These are phyloP conservation scores for Ruditapes philippinarum DNA, from an alignment of 1,140 invertebrate species.

Conservation along the genomic window DNA sequence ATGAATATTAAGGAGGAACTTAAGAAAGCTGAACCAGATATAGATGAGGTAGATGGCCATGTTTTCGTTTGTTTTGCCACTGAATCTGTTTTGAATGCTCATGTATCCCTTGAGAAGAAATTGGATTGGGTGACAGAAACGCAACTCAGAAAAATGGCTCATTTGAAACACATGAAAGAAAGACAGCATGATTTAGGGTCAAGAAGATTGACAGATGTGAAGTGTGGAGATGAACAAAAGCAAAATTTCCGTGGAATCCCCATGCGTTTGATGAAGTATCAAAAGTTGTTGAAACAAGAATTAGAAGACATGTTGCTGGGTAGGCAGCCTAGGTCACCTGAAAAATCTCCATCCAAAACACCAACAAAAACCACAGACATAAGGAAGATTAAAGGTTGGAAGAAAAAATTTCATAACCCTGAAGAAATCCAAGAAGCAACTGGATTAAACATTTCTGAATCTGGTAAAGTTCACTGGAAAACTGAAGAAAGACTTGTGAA, in stretches of 20 bases:
- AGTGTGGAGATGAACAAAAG: slow-evolving; percentile 68
- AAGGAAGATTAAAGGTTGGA: slow-evolving; percentile 84
- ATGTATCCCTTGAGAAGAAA: slow-evolving; percentile 80
- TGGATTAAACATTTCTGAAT: slow-evolving; percentile 64
- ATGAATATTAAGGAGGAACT: slow-evolving; percentile 46
- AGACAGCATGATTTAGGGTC: slow-evolving; percentile 61
- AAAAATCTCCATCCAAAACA: slow-evolving; percentile 32
- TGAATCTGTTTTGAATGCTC: slow-evolving; percentile 79
- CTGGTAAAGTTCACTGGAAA: slow-evolving; percentile 79
- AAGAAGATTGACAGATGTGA: slow-evolving; percentile 70
- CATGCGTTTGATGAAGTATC: slow-evolving; percentile 80
- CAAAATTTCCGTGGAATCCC: slow-evolving; percentile 81
- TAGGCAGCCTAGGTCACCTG: slow-evolving; percentile 53
- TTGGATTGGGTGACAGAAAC: slow-evolving; percentile 73
- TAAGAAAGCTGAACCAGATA: slow-evolving; percentile 79
- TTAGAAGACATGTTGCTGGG: slow-evolving; percentile 67
- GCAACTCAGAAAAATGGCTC: slow-evolving; percentile 48
- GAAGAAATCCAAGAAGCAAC: slow-evolving; percentile 62
- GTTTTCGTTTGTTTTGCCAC: slow-evolving; percentile 83
- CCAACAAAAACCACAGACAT: slow-evolving; percentile 80
- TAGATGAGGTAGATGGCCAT: slow-evolving; percentile 83
- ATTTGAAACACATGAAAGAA: slow-evolving; percentile 67
- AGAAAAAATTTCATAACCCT: slow-evolving; percentile 73
- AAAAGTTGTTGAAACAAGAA: slow-evolving; percentile 77
- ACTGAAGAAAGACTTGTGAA: slow-evolving; percentile 76